A percentile compares a stretch with the other conserved stretches of the same genome.
Evolutionary conservation across 1,140 invertebrate genomes (phyloP).

Genomic region (Bilobella aurantiaca): DNA sequence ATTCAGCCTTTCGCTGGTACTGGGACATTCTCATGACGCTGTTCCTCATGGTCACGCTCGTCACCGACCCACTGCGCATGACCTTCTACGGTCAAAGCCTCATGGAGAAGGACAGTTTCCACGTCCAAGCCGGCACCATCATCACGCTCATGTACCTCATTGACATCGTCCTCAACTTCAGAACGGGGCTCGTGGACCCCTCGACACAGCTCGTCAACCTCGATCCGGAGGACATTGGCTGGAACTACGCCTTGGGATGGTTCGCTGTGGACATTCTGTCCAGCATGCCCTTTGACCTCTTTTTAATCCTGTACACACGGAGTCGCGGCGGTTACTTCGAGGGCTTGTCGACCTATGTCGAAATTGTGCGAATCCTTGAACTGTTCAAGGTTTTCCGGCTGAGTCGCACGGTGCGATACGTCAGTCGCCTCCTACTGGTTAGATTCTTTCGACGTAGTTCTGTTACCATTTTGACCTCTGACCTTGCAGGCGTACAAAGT

Average conservation of each 20-base stretch:
- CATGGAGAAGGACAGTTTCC: background rate
- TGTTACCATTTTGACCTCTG: background rate
- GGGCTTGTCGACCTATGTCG: background rate
- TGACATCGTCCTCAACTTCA: conserved; percentile 28
- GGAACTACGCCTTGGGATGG: conserved; percentile 17
- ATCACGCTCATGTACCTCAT: conserved; percentile 13
- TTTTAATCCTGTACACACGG: conserved; percentile 4
- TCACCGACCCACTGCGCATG: conserved; percentile 19
- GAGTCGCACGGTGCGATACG: conserved; percentile 17
- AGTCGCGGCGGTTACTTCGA: background rate
- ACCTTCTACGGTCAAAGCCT: conserved; percentile 9
- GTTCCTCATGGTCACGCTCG: conserved; percentile 14
- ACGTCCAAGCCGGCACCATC: background rate
- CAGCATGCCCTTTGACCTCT: conserved; percentile 19
- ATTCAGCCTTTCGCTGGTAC: conserved; percentile 23
- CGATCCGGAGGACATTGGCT: background rate
- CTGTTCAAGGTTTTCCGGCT: conserved; percentile 23
- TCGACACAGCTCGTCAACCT: conserved; percentile 14
- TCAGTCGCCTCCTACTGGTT: conserved; percentile 21
- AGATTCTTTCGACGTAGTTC: background rate
- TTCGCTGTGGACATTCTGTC: conserved; percentile 28
- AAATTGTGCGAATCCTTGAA: conserved; percentile 13
- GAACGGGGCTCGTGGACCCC: conserved; percentile 12
- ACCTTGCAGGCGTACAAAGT: conserved; percentile 21
- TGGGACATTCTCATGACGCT: conserved; percentile 20